A percentile compares a stretch with the other conserved stretches of the same genome.
Conservation (phyloP, 2,888 invertebrate species). For the Cryptophagus acutangulus region DNA sequence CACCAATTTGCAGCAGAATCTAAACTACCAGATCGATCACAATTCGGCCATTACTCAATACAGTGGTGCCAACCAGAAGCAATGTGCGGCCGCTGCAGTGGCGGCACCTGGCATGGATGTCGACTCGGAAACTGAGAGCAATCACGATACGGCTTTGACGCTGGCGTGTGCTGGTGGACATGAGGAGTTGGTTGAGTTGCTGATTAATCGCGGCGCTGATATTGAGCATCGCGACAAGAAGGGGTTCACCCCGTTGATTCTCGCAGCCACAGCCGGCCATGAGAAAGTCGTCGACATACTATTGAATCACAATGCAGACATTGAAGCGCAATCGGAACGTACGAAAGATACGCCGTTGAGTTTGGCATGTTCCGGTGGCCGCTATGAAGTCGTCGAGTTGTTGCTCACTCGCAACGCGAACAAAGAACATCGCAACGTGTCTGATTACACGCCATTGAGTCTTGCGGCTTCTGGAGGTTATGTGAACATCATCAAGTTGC, state of each 20-base stretch:
- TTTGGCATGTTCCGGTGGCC: constrained; percentile 93
- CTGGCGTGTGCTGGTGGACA: constrained; percentile 97
- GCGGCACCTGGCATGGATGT: constrained; percentile 72
- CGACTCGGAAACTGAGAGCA: constrained; percentile 96
- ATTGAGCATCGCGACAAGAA: constrained; percentile 99
- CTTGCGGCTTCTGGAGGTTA: constrained; percentile 97
- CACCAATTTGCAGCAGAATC: constrained; percentile 47
- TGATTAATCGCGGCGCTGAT: constrained; percentile 87
- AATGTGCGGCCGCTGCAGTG: constrained; percentile 25
- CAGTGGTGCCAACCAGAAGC: constrained; percentile 32
- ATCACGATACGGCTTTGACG: constrained; percentile 97
- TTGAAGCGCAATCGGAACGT: constrained; percentile 97
- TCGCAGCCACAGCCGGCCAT: constrained; percentile 96
- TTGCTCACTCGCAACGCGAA: constrained; percentile 86
- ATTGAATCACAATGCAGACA: constrained; percentile 89
- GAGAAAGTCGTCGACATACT: constrained; percentile 88
- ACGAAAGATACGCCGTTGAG: constrained; percentile 98
- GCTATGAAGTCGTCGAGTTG: constrained; percentile 93
- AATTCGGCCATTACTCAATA: constrained; percentile 45
- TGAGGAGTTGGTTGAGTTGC: constrained; percentile 88
- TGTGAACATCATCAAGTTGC: constrained; percentile 93
- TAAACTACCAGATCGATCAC: constrained; percentile 52
- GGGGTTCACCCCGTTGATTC: constrained; percentile 91
- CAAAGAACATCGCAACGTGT: constrained; percentile 88
- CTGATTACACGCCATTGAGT: constrained; percentile 98